Evolutionary conservation across 2,888 invertebrate species (phyloP), one percentile per base, ranked within the genome.

Genomic region (Calliphora vomitoria): DNA sequence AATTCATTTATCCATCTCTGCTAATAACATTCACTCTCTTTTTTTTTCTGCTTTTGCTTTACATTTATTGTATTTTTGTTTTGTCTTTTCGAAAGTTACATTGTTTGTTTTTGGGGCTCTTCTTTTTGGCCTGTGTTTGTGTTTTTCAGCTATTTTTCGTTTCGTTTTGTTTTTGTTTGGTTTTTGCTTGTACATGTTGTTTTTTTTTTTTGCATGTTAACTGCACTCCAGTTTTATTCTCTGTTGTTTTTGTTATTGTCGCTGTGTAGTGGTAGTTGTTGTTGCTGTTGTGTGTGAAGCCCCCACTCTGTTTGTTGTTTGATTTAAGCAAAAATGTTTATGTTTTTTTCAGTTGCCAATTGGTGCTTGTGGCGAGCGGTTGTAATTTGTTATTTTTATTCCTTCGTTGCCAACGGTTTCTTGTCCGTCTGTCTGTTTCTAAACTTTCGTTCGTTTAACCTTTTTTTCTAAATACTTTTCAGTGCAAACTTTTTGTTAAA

Each of bases 261-360:
- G 38, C 38, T 44, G 35, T 35, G 35, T 35, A 6, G 44, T 44
- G 58, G 20, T 55, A 20, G 31, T 62, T 25, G 5, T 15, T 62
- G 62, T 71, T 35, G 80, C 25, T 58, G 55, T 41, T 11, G 66
- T 41, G n/a, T 18, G 50, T 58, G 20, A 11, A 15, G 66, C 20
- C 58, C 18, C 47, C 35, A 68, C 11, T 18, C n/a, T 18, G 44
- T 47, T 60, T 47, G 71, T 47, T 11, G 44, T 58, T 35, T n/a
- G 4, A 25, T 74, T 72, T 64, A 58, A 41, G 25, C 25, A 60
- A 18, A 3, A 38, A 11, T 50, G 47, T 66, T 78, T 41, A 11
- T 41, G 15, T 62, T 78, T 74, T n/a, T 72, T 80, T 82, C 62
- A 87, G 87, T 87, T 85, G 55, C 62, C 75, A 69, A 60, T 82